These are phyloP conservation scores for Drosophila nikananu DNA, from an alignment of 1,140 invertebrate species.

Conservation along the genomic window DNA sequence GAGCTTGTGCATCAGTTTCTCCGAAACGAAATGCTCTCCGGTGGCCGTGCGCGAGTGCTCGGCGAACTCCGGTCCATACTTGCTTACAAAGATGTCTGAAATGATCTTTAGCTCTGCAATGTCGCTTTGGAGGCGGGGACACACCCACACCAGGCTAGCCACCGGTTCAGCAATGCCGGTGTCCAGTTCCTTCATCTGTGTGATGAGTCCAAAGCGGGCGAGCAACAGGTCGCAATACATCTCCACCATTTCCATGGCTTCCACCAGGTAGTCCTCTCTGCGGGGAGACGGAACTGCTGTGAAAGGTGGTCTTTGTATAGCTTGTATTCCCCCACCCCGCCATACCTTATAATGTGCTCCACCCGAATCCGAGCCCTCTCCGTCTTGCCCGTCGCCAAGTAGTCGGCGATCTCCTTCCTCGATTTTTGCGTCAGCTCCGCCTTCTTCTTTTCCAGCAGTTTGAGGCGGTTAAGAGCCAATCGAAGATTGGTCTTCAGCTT, in stretches of 20 bases:
- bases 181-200: conserved; percentile 99
- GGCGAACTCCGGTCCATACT: conserved; percentile 98
- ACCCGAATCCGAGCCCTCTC: conserved; percentile 98
- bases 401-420: conserved; percentile 99
- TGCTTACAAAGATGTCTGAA: conserved; percentile 94
- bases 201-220: conserved; percentile 97
- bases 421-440: conserved; percentile 98
- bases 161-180: conserved; percentile 98
- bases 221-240: conserved; percentile 99
- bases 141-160: conserved; percentile 98
- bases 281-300: neutral
- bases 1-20: conserved; percentile 98
- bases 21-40: conserved; percentile 91
- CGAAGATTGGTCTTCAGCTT: conserved; percentile 99
- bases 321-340: conserved; percentile 1
- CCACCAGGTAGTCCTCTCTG: conserved; percentile 99
- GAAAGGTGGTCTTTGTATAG: neutral
- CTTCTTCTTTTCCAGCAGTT: conserved; percentile 99
- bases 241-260: conserved; percentile 99
- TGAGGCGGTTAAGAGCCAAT: conserved; percentile 96
- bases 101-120: conserved; percentile 91
- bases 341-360: conserved; percentile 96
- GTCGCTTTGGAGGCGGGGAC: conserved; percentile 94
- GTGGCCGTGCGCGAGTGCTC: conserved; percentile 93
- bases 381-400: conserved; percentile 94